Evolutionary conservation across 2,113 vertebrate species (phyloP).

Genomic region (Gopherus evgoodei): DNA sequence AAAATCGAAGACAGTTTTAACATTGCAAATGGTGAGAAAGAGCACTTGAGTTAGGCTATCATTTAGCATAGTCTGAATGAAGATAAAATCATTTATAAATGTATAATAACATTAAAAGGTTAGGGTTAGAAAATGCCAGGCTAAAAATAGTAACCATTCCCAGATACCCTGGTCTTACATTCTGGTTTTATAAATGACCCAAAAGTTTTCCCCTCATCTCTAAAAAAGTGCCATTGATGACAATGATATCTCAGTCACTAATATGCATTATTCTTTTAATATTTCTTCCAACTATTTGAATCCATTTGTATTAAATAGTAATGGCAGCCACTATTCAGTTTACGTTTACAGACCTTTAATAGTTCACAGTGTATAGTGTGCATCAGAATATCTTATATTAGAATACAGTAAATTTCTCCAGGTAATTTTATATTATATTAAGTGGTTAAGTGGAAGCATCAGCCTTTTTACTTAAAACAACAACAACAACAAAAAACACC

Average conservation of each 20-base stretch:
- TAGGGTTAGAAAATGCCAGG: constrained; percentile 40
- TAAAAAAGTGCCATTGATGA: constrained; percentile 22
- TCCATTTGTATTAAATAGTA: constrained; percentile 53
- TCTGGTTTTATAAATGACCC: constrained; percentile 20
- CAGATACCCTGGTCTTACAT: constrained; percentile 18
- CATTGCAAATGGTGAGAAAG: not conserved
- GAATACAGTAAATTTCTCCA: constrained; percentile 19
- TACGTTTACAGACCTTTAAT: constrained; percentile 8
- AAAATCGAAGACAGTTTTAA: constrained; percentile 6
- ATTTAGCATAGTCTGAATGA: constrained; percentile 31
- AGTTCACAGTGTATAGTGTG: not conserved
- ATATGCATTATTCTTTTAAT: constrained; percentile 52
- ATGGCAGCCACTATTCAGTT: constrained; percentile 29
- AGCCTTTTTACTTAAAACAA: constrained; percentile 19
- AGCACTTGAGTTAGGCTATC: not conserved
- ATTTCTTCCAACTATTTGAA: constrained; percentile 45
- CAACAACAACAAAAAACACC: not conserved
- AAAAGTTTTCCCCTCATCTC: not conserved
- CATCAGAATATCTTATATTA: constrained; percentile 39
- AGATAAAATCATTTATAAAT: constrained; percentile 10
- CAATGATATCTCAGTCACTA: constrained; percentile 27
- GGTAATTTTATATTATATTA: constrained; percentile 37
- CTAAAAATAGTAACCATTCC: constrained; percentile 33
- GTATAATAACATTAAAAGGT: constrained; percentile 28
- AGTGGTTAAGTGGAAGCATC: not conserved